Evolutionary conservation across 2,113 vertebrate genomes (phyloP).

Genomic region (Saguinus midas): DNA sequence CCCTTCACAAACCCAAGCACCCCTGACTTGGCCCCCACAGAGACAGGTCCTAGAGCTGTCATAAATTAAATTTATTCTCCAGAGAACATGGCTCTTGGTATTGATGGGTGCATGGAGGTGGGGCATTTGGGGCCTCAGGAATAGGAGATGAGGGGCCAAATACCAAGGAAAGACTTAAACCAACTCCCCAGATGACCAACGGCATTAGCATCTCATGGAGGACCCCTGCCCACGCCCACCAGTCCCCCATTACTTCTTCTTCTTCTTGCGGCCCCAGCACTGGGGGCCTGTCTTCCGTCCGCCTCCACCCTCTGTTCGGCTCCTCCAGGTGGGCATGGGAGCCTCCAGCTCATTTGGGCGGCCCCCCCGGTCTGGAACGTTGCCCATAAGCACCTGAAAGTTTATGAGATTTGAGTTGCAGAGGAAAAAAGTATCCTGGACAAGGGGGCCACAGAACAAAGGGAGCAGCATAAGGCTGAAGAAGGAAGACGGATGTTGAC

Average conservation of each 20-base stretch:
- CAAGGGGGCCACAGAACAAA: not conserved
- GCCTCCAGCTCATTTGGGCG: constrained; percentile 90
- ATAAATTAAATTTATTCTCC: constrained; percentile 75
- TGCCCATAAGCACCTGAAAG: constrained; percentile 88
- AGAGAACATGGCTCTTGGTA: constrained; percentile 16
- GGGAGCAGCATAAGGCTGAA: not conserved
- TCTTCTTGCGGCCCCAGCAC: constrained; percentile 68
- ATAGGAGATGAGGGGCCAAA: not conserved
- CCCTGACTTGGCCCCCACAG: not conserved
- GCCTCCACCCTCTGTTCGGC: constrained; percentile 78
- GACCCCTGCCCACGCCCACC: not conserved
- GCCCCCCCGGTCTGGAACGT: constrained; percentile 91
- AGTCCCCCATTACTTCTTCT: constrained; percentile 76
- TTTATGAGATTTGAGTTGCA: constrained; percentile 21
- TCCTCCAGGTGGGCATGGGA: constrained; percentile 89
- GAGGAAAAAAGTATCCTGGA: not conserved
- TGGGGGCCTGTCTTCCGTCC: constrained; percentile 52
- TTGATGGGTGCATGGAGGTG: not conserved
- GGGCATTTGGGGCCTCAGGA: not conserved
- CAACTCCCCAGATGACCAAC: not conserved
- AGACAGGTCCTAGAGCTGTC: not conserved
- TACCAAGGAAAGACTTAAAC: not conserved
- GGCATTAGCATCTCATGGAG: not conserved
- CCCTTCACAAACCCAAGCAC: not conserved
- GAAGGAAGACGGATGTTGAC: not conserved